phyloP scores from a whole-genome alignment of 2,113 vertebrate genomes.

The Phalacrocorax pelagicus region DNA sequence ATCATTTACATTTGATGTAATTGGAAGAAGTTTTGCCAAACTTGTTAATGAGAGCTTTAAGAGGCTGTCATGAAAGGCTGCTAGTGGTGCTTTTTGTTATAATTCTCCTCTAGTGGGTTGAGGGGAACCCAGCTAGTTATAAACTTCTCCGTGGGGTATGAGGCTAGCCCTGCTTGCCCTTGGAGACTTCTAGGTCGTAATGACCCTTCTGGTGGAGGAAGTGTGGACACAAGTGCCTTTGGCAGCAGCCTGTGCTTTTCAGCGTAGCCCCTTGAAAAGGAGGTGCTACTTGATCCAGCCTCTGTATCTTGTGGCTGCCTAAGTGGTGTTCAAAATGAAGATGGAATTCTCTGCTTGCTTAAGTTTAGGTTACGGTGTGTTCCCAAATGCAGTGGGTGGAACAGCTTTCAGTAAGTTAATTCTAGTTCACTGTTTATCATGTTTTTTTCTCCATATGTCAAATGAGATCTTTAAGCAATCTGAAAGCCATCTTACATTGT shows the following conservation, averaged over 20 bases:
- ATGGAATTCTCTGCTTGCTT: neutral
- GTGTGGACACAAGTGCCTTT: neutral
- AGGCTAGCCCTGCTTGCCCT: neutral
- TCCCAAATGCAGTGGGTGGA: slow-evolving; percentile 36
- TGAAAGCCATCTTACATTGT: slow-evolving; percentile 13
- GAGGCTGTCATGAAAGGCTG: neutral
- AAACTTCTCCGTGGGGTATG: neutral
- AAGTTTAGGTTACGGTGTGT: slow-evolving; percentile 11
- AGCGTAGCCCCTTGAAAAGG: neutral
- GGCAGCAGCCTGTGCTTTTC: neutral
- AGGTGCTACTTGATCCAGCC: neutral
- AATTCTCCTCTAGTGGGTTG: neutral
- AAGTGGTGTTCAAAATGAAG: neutral
- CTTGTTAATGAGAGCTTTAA: neutral
- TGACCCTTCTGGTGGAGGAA: neutral
- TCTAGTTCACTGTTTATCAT: slow-evolving; percentile 17
- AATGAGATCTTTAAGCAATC: neutral
- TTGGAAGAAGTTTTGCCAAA: slow-evolving; percentile 23
- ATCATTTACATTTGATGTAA: slow-evolving; percentile 4
- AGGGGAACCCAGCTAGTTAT: neutral
- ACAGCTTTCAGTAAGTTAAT: slow-evolving; percentile 5
- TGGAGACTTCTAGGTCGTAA: rapidly evolving
- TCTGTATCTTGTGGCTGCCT: neutral
- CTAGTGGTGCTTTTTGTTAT: neutral
- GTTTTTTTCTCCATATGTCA: slow-evolving; percentile 36